These are phyloP conservation scores for Gerris lacustris DNA, from an alignment of 2,888 invertebrate species.

Conservation along the genomic window DNA sequence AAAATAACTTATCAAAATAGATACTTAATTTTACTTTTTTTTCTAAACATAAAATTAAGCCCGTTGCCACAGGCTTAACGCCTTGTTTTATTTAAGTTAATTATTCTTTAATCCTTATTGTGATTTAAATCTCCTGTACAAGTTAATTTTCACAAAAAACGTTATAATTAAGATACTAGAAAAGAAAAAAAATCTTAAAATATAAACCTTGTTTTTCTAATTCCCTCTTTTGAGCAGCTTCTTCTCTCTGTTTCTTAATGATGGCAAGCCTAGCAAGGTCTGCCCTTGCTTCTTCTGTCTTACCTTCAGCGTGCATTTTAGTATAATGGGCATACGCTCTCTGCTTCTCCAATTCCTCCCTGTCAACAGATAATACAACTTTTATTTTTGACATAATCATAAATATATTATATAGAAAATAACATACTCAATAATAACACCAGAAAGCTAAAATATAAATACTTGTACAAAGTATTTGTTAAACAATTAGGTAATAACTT, in stretches of 20 bases:
- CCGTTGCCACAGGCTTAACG: too few relatives aligned
- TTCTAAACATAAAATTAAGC: too few relatives aligned
- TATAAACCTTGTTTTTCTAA: constrained; percentile 56
- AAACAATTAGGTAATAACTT: too few relatives aligned
- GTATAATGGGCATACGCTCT: constrained; percentile 80
- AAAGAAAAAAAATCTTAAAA: too few relatives aligned
- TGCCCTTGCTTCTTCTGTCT: constrained; percentile 88
- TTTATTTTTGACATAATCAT: neutral
- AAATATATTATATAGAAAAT: neutral
- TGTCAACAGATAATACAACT: constrained; percentile 13
- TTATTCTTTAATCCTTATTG: too few relatives aligned
- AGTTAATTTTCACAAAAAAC: too few relatives aligned
- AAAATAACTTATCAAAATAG: too few relatives aligned
- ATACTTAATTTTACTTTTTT: too few relatives aligned
- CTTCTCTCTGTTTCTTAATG: constrained; percentile 86
- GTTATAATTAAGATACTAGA: too few relatives aligned
- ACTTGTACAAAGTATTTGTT: too few relatives aligned
- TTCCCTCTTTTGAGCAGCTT: constrained; percentile 84
- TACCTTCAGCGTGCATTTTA: constrained; percentile 85
- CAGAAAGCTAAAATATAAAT: constrained; percentile 5
- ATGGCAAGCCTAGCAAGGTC: constrained; percentile 89
- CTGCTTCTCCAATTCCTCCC: constrained; percentile 87
- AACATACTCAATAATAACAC: neutral
- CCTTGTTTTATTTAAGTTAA: too few relatives aligned
- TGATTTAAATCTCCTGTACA: too few relatives aligned